Evolutionary conservation across 2,113 vertebrate genomes (phyloP).

Genomic region (Litocranius walleri): DNA sequence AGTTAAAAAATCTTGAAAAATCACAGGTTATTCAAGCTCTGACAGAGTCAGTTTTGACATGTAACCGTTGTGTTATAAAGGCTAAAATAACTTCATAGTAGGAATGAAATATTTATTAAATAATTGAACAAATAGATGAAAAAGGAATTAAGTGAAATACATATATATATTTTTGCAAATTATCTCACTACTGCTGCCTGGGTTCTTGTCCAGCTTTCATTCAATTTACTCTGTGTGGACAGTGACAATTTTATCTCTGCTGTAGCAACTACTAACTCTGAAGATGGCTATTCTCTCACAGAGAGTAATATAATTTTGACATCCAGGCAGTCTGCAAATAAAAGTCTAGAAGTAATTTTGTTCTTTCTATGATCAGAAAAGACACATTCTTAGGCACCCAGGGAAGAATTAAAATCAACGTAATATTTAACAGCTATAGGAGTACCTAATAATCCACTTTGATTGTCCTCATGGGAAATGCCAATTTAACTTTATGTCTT

Average conservation of each 20-base stretch:
- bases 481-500: constrained; percentile 54
- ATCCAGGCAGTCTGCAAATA: not conserved
- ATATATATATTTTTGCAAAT: not conserved
- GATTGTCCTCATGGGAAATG: constrained; percentile 55
- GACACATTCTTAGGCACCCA: constrained; percentile 54
- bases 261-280: not conserved
- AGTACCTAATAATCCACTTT: constrained; percentile 48
- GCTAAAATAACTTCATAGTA: not conserved
- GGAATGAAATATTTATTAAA: not conserved
- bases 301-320: constrained; percentile 37
- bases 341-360: constrained; percentile 22
- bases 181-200: not conserved
- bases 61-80: not conserved
- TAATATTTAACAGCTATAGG: constrained; percentile 67
- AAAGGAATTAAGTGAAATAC: not conserved
- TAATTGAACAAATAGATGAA: not conserved
- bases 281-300: constrained; percentile 36
- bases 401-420: constrained; percentile 62
- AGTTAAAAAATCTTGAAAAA: not conserved
- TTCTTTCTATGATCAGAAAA: constrained; percentile 35
- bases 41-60: not conserved
- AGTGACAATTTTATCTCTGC: constrained; percentile 23
- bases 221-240: not conserved
- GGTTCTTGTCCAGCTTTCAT: constrained; percentile 6
- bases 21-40: not conserved